Conservation (phyloP, 2,797 vertebrate species). For the Oryzias sinensis region DNA sequence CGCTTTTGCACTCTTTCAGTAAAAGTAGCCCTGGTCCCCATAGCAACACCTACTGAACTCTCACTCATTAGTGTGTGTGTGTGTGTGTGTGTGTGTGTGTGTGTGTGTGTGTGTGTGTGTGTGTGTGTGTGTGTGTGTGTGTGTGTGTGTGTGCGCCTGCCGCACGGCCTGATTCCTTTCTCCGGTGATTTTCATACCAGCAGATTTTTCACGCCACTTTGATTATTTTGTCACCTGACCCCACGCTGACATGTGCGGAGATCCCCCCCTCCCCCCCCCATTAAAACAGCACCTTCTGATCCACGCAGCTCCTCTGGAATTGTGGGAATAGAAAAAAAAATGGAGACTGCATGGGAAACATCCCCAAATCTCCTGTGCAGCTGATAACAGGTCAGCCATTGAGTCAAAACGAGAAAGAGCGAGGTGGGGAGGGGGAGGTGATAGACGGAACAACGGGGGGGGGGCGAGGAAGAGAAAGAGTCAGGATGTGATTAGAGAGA, state of each 20-base stretch:
- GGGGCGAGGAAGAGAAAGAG: slow-evolving; percentile 46
- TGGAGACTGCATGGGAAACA: slow-evolving; percentile 54
- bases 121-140: slow-evolving; percentile 59
- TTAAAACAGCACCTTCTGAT: slow-evolving; percentile 3
- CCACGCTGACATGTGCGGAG: not conserved
- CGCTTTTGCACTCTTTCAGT: slow-evolving; percentile 77
- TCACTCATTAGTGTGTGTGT: slow-evolving; percentile 67
- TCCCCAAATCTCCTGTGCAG: slow-evolving; percentile 65
- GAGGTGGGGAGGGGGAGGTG: slow-evolving; percentile 22
- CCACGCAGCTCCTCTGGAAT: slow-evolving; percentile 3
- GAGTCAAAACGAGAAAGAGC: slow-evolving; percentile 48
- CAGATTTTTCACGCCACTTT: slow-evolving; percentile 17
- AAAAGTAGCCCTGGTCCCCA: slow-evolving; percentile 72
- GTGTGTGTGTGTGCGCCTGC: slow-evolving; percentile 39
- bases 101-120: slow-evolving; percentile 54
- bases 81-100: slow-evolving; percentile 49
- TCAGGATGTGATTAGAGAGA: slow-evolving; percentile 54
- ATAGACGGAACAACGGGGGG: slow-evolving; percentile 8
- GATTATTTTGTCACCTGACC: slow-evolving; percentile 9
- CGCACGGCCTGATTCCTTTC: slow-evolving; percentile 52
- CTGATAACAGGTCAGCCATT: slow-evolving; percentile 73
- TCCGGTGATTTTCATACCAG: slow-evolving; percentile 46
- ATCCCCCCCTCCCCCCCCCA: no score
- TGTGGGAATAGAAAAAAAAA: slow-evolving; percentile 18
- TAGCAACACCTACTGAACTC: slow-evolving; percentile 72